Evolutionary conservation across 2,888 invertebrate species (phyloP), one percentile per base, ranked within the genome.

Genomic region (Amiota minor): DNA sequence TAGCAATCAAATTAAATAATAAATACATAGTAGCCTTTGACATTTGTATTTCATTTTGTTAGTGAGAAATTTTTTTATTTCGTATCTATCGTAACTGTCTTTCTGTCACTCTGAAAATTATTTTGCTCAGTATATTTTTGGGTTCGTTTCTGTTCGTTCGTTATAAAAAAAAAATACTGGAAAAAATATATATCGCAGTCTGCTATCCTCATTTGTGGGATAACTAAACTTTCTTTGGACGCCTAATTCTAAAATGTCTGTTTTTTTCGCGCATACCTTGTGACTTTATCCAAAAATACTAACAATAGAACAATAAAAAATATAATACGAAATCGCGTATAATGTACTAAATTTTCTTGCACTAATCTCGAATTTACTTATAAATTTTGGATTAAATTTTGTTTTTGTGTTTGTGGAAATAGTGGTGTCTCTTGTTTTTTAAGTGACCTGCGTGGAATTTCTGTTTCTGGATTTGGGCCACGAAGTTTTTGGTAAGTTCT

Each of bases 91-190:
- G n/a, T 14, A 59, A 16, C 56, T 59, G 59, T 59, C 59, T 12
- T 14, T 23, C 45, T 45, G 18, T 16, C 20, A 10, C 14, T 70
- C 16, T 11, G 12, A 68, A 68, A 68, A 68, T 23, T 53, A n/a
- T 68, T 53, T 8, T 8, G n/a, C 53, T 68, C 53, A 68, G 67
- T 68, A 68, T 68, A 53, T 68, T 72, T 72, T 70, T 75, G 75
- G 76, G 74, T 78, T 79, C 76, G 73, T 73, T 78, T 76, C 73
- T 75, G 76, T 68, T 74, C 74, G 74, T 79, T 79, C 76, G 78
- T 77, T 77, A 16, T 10, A 47, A 47, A 18, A 65, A 78, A 80
- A 77, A 78, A 77, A 74, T 74, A 76, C 35, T 35, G 35, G 35
- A 35, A 75, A 79, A 79, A 78, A 75, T 75, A 76, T 74, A 76